These are phyloP conservation scores for Echinops telfairi DNA, from an alignment of 2,113 vertebrate species.

Conservation along the genomic window DNA sequence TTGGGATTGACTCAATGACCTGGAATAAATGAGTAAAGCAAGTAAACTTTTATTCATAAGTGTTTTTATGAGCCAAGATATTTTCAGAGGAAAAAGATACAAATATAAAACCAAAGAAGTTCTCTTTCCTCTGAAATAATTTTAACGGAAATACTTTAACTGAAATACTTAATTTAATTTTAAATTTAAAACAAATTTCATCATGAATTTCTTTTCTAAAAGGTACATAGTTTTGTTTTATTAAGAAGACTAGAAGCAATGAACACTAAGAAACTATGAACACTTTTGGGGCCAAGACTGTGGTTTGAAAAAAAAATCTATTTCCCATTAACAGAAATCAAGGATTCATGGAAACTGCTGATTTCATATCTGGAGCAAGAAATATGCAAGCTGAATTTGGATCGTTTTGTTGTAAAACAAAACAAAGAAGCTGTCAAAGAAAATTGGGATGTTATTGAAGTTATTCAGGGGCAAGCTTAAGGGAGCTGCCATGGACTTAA, in stretches of 20 bases:
- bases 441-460: not conserved
- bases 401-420: not conserved
- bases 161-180: not conserved
- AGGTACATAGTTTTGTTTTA: slow-evolving; percentile 30
- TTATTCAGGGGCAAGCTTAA: not conserved
- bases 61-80: slow-evolving; percentile 7
- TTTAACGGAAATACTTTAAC: too few species aligned
- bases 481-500: too few species aligned
- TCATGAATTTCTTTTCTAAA: slow-evolving; percentile 52
- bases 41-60: slow-evolving; percentile 20
- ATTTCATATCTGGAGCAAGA: slow-evolving; percentile 38
- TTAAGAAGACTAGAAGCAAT: slow-evolving; percentile 40
- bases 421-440: not conserved
- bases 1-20: too few species aligned
- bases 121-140: too few species aligned
- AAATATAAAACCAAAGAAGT: slow-evolving; percentile 40
- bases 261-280: slow-evolving; percentile 45
- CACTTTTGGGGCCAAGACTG: slow-evolving; percentile 3
- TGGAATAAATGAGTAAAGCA: not conserved
- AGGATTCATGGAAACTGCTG: slow-evolving; percentile 57
- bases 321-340: slow-evolving; percentile 56
- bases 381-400: slow-evolving; percentile 7
- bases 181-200: slow-evolving; percentile 53
- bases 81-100: slow-evolving; percentile 37
- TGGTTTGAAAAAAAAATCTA: not conserved